Percentiles rank a stretch among this genome's conserved stretches.
Evolutionary conservation across 2,797 vertebrate species (phyloP).

Genomic region (Antrozous pallidus): DNA sequence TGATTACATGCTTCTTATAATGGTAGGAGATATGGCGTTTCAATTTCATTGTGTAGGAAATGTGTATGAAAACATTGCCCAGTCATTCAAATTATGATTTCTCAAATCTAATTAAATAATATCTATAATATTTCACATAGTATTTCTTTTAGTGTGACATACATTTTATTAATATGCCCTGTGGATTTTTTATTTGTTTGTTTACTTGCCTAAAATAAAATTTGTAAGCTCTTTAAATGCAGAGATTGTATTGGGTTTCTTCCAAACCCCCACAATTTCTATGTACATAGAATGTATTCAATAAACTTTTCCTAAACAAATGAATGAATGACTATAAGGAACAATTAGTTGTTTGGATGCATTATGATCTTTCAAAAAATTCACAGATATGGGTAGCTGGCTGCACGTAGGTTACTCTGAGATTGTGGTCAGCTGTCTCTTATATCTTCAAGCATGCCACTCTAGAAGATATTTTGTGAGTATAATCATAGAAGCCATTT

Average conservation of each 20-base stretch:
- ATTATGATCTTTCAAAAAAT: not conserved
- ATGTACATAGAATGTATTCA: not conserved
- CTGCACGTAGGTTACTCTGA: not conserved
- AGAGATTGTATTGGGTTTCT: not conserved
- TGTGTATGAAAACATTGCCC: not conserved
- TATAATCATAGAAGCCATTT: not conserved
- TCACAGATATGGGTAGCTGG: not conserved
- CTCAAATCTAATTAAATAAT: not conserved
- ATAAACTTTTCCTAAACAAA: not conserved
- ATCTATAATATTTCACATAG: not conserved
- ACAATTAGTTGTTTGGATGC: not conserved
- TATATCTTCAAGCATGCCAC: not conserved
- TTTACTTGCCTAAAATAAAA: not conserved
- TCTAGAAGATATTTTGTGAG: not conserved
- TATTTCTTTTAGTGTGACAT: not conserved
- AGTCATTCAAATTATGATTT: not conserved
- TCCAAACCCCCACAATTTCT: not conserved
- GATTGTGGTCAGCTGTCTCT: not conserved
- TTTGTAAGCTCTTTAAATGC: not conserved
- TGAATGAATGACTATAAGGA: constrained; percentile 4
- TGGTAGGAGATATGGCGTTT: not conserved
- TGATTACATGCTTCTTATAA: not conserved
- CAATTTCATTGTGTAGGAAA: not conserved
- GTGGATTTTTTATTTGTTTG: not conserved
- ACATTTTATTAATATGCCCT: not conserved